A percentile compares a stretch with the other conserved stretches of the same genome.
Evolutionary conservation across 2,797 vertebrate species (phyloP).

Genomic region (Tapera naevia): DNA sequence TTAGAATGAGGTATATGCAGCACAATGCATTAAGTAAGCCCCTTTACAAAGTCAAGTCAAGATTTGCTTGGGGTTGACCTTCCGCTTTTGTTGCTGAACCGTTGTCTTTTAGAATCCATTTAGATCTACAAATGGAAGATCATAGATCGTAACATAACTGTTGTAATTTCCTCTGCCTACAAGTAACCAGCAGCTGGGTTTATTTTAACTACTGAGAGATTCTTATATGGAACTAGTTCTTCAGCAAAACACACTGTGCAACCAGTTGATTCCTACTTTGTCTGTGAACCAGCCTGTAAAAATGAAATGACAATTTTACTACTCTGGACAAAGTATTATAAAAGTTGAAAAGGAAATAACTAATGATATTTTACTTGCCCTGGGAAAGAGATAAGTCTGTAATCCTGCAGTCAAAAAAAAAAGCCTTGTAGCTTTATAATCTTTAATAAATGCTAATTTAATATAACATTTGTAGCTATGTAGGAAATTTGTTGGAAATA

Average conservation of each 20-base stretch:
- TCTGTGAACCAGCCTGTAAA: conserved; percentile 38
- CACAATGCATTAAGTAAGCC: neutral
- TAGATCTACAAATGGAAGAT: neutral
- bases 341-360: conserved; percentile 28
- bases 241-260: neutral
- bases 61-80: neutral
- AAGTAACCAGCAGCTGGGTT: conserved; percentile 38
- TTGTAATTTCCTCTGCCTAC: conserved; percentile 37
- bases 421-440: conserved; percentile 12
- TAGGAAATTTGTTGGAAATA: neutral
- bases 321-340: neutral
- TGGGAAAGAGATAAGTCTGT: conserved; percentile 29
- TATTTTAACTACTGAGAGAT: conserved; percentile 36
- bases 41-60: neutral
- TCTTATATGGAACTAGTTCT: conserved; percentile 13
- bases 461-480: neutral
- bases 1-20: neutral
- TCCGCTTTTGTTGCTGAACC: neutral
- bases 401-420: conserved; percentile 8
- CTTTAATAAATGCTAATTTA: conserved; percentile 36
- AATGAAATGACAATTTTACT: neutral
- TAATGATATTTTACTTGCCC: neutral
- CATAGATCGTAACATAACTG: neutral
- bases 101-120: conserved; percentile 17
- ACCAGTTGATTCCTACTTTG: conserved; percentile 7